phyloP scores from a whole-genome alignment of 2,113 vertebrate genomes.

The Forbesichthys agassizii region DNA sequence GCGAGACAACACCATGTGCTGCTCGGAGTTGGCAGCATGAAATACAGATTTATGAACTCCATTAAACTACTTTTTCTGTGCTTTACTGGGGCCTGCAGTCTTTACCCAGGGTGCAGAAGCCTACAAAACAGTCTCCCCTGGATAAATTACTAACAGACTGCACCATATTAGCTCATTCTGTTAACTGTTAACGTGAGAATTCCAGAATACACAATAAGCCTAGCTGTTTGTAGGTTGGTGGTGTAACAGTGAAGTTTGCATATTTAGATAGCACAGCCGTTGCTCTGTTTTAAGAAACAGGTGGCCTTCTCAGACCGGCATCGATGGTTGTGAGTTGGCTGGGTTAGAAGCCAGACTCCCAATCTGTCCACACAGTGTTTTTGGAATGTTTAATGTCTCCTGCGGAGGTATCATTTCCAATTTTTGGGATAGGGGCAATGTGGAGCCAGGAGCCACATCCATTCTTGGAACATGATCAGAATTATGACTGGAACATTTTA shows the following conservation, averaged over 20 bases:
- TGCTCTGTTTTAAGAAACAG: conserved; percentile 66
- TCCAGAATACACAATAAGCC: conserved; percentile 45
- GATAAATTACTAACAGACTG: conserved; percentile 72
- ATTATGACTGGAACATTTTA: conserved; percentile 57
- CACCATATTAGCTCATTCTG: conserved; percentile 49
- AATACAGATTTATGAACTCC: conserved; percentile 79
- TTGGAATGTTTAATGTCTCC: conserved; percentile 58
- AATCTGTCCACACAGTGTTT: conserved; percentile 67
- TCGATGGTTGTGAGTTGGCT: conserved; percentile 36
- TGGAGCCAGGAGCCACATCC: conserved; percentile 54
- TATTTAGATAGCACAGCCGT: conserved; percentile 41
- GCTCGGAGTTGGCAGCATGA: conserved; percentile 70
- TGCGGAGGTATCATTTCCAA: conserved; percentile 65
- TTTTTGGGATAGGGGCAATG: conserved; percentile 38
- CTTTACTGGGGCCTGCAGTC: conserved; percentile 74
- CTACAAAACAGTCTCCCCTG: conserved; percentile 46
- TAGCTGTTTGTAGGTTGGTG: conserved; percentile 36
- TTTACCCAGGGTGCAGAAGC: conserved; percentile 59
- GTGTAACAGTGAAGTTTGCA: conserved; percentile 24
- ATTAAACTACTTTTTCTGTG: conserved; percentile 73
- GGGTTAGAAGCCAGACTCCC: conserved; percentile 65
- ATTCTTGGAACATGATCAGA: conserved; percentile 57
- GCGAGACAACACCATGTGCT: conserved; percentile 54
- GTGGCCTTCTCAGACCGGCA: conserved; percentile 61
- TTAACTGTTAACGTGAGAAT: conserved; percentile 32